Percentiles rank a stretch among this genome's conserved stretches.
Conservation (phyloP, 2,888 invertebrate genomes). For the Slavum lentiscoides region DNA sequence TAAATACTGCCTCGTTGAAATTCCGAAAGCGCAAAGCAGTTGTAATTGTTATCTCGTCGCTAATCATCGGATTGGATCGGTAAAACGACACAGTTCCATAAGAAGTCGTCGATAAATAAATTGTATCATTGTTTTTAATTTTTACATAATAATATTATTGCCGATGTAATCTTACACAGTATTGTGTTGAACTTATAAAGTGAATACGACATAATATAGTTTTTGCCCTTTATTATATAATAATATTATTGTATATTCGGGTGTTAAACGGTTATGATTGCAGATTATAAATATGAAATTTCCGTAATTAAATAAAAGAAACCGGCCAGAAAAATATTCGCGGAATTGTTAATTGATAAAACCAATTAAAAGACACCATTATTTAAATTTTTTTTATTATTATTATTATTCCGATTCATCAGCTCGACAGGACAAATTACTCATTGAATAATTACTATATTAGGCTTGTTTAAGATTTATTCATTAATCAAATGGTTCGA, state of each 20-base stretch:
- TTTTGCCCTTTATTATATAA: too few species aligned
- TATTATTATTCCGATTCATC: background rate
- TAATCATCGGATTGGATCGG: background rate
- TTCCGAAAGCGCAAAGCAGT: constrained; percentile 9
- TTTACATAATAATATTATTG: background rate
- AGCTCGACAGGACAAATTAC: background rate
- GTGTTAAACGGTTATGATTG: background rate
- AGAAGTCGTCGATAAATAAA: background rate
- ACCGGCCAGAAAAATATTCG: background rate
- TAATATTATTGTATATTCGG: background rate
- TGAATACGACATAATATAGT: background rate
- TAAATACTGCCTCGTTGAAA: background rate
- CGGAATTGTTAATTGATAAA: background rate
- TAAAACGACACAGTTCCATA: background rate
- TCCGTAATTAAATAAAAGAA: background rate
- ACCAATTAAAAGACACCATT: background rate
- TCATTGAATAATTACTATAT: background rate
- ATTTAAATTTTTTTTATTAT: background rate
- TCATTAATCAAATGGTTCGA: background rate
- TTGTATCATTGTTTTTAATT: background rate
- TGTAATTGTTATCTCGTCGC: background rate
- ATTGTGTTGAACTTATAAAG: background rate
- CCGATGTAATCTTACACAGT: too few species aligned
- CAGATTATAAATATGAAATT: background rate
- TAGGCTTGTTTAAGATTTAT: background rate